Conservation (phyloP, 2,888 invertebrate genomes). For the Drosophila austrosaltans region DNA sequence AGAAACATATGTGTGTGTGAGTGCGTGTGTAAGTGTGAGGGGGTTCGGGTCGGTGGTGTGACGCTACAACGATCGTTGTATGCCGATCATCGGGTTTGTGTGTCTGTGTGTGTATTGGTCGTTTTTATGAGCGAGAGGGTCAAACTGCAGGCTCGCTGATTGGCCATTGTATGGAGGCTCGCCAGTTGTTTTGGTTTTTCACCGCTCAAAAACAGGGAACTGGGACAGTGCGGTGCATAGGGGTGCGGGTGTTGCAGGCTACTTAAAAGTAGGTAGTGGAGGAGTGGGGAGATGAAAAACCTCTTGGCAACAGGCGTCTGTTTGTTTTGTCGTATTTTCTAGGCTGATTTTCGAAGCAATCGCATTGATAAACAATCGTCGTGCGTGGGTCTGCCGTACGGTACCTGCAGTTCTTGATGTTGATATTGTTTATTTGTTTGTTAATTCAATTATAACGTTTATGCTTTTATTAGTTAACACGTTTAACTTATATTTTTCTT, state of each 20-base stretch:
- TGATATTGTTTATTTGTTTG: conserved; percentile 38
- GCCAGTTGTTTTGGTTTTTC: conserved; percentile 78
- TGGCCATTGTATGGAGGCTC: conserved; percentile 77
- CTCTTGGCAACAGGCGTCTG: conserved; percentile 54
- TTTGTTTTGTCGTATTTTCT: conserved; percentile 24
- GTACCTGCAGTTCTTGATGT: conserved; percentile 36
- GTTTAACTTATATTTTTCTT: conserved; percentile 1
- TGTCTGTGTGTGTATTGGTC: background rate
- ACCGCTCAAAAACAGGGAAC: conserved; percentile 1
- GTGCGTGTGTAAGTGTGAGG: background rate
- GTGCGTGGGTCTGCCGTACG: background rate
- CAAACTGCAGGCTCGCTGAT: conserved; percentile 63
- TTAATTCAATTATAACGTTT: conserved; percentile 66
- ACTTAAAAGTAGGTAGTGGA: too few species aligned
- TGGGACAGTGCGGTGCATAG: background rate
- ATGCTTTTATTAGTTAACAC: conserved; percentile 33
- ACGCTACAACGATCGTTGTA: conserved; percentile 30
- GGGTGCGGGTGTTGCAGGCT: background rate
- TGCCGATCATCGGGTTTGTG: background rate
- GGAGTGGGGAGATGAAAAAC: background rate
- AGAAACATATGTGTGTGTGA: conserved; percentile 18
- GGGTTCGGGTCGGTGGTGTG: conserved; percentile 33
- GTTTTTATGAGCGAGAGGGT: conserved; percentile 49
- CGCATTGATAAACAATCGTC: conserved; percentile 51
- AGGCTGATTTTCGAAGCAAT: conserved; percentile 30